Percentiles rank a stretch among this genome's conserved stretches.
Evolutionary conservation across 2,113 vertebrate genomes (phyloP).

Genomic region (Chamaea fasciata): DNA sequence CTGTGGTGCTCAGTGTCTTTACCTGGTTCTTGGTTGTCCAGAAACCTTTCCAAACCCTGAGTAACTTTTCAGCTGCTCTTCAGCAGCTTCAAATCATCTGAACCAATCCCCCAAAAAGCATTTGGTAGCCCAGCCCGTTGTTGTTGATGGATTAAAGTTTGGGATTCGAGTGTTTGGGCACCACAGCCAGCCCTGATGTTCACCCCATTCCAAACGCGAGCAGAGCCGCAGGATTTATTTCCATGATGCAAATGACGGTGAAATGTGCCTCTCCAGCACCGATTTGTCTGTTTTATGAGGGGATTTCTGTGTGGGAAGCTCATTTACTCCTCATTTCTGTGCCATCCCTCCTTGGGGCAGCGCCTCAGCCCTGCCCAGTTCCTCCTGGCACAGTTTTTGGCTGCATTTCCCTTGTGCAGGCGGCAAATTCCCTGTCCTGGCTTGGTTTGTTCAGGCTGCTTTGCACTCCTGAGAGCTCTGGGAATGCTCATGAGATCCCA

Average conservation of each 20-base stretch:
- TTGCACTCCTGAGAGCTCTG: background rate
- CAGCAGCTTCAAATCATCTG: background rate
- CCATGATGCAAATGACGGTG: background rate
- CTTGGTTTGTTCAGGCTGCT: background rate
- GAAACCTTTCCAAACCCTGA: background rate
- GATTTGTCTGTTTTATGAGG: background rate
- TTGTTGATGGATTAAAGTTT: background rate
- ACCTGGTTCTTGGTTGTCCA: background rate
- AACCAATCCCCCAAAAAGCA: background rate
- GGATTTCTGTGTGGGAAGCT: background rate
- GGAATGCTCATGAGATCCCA: background rate
- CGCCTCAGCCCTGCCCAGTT: background rate
- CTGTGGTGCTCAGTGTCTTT: fast-evolving
- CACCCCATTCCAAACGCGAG: background rate
- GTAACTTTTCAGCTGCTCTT: background rate
- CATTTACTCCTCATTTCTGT: background rate
- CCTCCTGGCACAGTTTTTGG: background rate
- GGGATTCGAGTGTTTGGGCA: background rate
- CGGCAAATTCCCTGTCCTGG: background rate
- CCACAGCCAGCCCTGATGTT: background rate
- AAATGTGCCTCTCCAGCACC: background rate
- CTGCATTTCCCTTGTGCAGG: background rate
- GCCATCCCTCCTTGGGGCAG: background rate
- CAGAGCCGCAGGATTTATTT: background rate
- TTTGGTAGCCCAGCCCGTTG: fast-evolving